Base-by-base conservation (phyloP, 92 coral and sea anemone genomes). In the Bergia sp. region DNA sequence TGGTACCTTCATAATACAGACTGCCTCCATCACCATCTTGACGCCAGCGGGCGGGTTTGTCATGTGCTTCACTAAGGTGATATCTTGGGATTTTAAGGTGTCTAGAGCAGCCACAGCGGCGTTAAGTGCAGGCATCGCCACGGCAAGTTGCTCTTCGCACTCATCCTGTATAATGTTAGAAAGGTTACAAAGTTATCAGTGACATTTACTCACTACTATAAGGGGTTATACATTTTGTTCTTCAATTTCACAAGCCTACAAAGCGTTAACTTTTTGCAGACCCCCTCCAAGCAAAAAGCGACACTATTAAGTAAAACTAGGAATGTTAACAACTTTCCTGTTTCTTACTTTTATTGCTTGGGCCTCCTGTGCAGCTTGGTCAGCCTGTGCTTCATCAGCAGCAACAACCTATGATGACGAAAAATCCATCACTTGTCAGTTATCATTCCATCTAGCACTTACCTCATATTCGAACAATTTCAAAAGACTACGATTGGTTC, bases 1-100 rank as follows among this genome's bases (percentile, higher is more conserved):
- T 37, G 36, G 57, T 90, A 96, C 99, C 96, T 95, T 96, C 74
- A 96, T 95, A 50, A 97, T 95, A 82, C 99, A 97, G 73, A 97
- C 91, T 64, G 99, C 99, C 57, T 95, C 99, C 99, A 97, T 97
- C 71, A 97, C 99, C 95, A 97, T 93, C 79, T 96, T 94, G 50
- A 97, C 99, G n/a, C 98, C 98, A 44, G 99, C 98, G 0, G 99
- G 99, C 1, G 99, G 99, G 86, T 86, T 93, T 37, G 93, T 78
- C 99, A 97, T 97, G 66, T 98, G 50, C 87, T 97, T 97, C 18
- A 97, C 98, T 66, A 97, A 39, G 16, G 97, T 88, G 82, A 97
- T 97, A 85, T 97, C 99, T 53, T 93, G 94, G 64, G 94, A 96
- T 76, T 95, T 97, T 40, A 97, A 92, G 29, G 97, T 97, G 87